phyloP scores from a whole-genome alignment of 1,140 invertebrate species.

The Cydia fagiglandana region DNA sequence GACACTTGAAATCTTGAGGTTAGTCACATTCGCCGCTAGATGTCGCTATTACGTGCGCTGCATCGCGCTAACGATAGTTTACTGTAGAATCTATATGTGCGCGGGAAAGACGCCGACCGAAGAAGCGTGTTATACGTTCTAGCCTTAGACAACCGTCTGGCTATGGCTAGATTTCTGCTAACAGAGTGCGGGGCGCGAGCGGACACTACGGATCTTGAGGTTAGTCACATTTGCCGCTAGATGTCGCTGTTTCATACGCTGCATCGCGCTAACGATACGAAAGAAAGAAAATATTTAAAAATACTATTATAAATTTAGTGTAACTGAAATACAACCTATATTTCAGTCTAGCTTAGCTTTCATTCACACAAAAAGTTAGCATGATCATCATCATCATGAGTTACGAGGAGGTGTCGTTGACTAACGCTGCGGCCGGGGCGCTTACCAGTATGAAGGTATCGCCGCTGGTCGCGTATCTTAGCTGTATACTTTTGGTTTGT shows the following conservation, averaged over 20 bases:
- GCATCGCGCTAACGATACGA: constrained; percentile 82
- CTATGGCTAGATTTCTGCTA: constrained; percentile 91
- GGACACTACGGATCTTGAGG: constrained; percentile 79
- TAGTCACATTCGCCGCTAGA: neutral
- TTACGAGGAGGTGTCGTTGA: too few species aligned
- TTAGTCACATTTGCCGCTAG: neutral
- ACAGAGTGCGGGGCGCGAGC: constrained; percentile 89
- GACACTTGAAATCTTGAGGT: constrained; percentile 79
- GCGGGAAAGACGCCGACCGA: constrained; percentile 88
- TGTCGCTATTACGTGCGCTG: constrained; percentile 87
- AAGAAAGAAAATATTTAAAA: too few species aligned
- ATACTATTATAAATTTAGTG: too few species aligned
- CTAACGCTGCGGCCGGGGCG: too few species aligned
- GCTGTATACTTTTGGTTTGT: too few species aligned
- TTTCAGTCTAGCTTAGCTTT: too few species aligned
- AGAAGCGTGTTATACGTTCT: constrained; percentile 95
- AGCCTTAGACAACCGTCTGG: constrained; percentile 92
- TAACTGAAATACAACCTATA: too few species aligned
- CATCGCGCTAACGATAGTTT: constrained; percentile 82
- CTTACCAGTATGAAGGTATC: too few species aligned
- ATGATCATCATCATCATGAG: too few species aligned
- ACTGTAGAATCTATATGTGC: too few species aligned
- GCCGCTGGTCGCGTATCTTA: too few species aligned
- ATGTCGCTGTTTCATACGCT: constrained; percentile 86
- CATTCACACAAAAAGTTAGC: too few species aligned